Base-by-base conservation (phyloP, 64 coral and sea anemone genomes). In the Montipora efflorescens region DNA sequence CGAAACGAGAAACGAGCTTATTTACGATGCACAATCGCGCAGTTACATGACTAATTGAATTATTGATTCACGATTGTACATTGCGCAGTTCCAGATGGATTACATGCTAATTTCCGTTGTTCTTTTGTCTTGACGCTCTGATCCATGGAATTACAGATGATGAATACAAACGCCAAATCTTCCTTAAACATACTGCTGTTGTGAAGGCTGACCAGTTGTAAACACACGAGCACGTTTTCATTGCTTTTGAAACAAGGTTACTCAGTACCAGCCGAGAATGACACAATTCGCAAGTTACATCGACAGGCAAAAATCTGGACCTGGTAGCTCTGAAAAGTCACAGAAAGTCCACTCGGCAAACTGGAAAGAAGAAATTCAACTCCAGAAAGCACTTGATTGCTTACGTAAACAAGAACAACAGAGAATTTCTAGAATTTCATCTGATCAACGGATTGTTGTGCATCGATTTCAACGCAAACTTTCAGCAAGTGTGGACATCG, bases 261-360 rank as follows among this genome's bases (percentile, higher is more conserved):
- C 3, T 78, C 4, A 4, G 19, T 49, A 36, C 15, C 13, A 48
- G 4, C 1, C 46, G 59, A 88, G 22, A 45, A 98, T 98, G 96
- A 94, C 51, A 16, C 67, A 72, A 22, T 87, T 93, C 21, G 95
- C 91, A 72, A 99, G 78, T 70, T 99, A 94, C 66, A 96, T 99
- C 76, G 92, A 99, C 77, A 88, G 95, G 49, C 92, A 96, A 78
- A 93, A 99, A 81, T 94, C 95, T 85, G 75, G 89, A 79, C 74
- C 77, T 75, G 98, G 98, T 45, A 99, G 91, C 48, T 99, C 98
- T n/a, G 98, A 99, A 75, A 99, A 99, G 80, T 99, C 98, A 71
- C 98, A 99, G 75, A 99, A 96, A 76, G 98, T 99, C 25, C 98
- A 99, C 67, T 99, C 95, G 12, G 98, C 98, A 0, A 99, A 99